A percentile compares a stretch with the other conserved stretches of the same genome.
Evolutionary conservation across 1,140 invertebrate genomes (phyloP).

Genomic region (Drosophila sechellia): DNA sequence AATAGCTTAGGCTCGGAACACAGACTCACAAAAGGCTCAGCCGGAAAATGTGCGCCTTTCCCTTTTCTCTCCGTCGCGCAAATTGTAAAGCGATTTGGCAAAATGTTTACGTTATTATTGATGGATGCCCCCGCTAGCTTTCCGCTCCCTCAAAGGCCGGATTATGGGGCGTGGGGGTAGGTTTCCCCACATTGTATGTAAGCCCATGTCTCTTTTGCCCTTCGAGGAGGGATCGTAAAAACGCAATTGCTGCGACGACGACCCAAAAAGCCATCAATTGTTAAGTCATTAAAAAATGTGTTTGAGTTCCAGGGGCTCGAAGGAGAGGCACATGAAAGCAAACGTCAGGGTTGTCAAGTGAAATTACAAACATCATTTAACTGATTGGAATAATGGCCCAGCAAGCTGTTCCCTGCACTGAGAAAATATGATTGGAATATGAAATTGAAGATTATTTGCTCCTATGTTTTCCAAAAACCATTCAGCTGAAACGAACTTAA

Average conservation of each 20-base stretch:
- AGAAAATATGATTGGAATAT: not conserved
- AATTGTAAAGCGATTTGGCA: slow-evolving; percentile 76
- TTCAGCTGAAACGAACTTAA: too few species aligned
- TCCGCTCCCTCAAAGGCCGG: not conserved
- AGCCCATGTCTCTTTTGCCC: slow-evolving; percentile 50
- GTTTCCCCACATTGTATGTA: slow-evolving; percentile 1
- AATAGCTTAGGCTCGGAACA: slow-evolving; percentile 45
- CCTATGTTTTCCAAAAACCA: not conserved
- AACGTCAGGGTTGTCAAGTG: slow-evolving; percentile 54
- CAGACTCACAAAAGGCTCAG: slow-evolving; percentile 18
- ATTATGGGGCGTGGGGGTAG: slow-evolving; percentile 7
- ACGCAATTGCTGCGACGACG: slow-evolving; percentile 66
- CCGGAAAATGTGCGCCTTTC: slow-evolving; percentile 49
- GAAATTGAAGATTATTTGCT: not conserved
- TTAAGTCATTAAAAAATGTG: slow-evolving; percentile 73
- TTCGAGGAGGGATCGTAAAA: slow-evolving; percentile 64
- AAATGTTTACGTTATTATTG: slow-evolving; percentile 78
- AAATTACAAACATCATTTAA: slow-evolving; percentile 79
- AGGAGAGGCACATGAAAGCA: slow-evolving; percentile 15
- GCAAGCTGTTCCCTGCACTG: slow-evolving; percentile 29
- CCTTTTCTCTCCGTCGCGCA: slow-evolving; percentile 24
- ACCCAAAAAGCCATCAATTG: slow-evolving; percentile 73
- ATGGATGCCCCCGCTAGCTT: slow-evolving; percentile 27
- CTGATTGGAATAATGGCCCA: slow-evolving; percentile 63
- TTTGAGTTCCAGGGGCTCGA: slow-evolving; percentile 1